Evolutionary conservation across 2,797 vertebrate species (phyloP).

Genomic region (Sebastes jordani): DNA sequence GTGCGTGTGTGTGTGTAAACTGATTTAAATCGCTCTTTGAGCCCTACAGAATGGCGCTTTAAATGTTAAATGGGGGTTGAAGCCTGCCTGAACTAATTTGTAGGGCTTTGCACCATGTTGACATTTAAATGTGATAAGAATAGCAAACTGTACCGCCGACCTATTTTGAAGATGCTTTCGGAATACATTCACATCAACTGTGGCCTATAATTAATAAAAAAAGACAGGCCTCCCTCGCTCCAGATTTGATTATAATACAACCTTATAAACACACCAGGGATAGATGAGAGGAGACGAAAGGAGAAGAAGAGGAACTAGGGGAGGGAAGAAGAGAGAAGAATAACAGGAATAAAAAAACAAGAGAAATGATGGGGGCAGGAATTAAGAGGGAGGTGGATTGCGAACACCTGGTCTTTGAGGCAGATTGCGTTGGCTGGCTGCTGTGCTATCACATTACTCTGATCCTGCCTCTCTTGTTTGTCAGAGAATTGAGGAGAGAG

Average conservation of each 20-base stretch:
- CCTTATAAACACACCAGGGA: slow-evolving; percentile 95
- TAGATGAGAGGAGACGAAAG: slow-evolving; percentile 81
- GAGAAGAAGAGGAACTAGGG: slow-evolving; percentile 52
- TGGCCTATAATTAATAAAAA: slow-evolving; percentile 99
- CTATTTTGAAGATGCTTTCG: slow-evolving; percentile 90
- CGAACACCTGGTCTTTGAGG: slow-evolving; percentile 99
- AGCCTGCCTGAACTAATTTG: slow-evolving; percentile 92
- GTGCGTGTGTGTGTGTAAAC: slow-evolving; percentile 78
- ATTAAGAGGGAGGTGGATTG: slow-evolving; percentile 97
- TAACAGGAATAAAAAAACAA: slow-evolving; percentile 84
- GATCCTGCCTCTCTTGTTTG: slow-evolving; percentile 93
- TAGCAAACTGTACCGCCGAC: slow-evolving; percentile 89
- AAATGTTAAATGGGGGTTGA: slow-evolving; percentile 92
- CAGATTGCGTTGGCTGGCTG: slow-evolving; percentile 99
- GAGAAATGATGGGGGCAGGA: slow-evolving; percentile 93
- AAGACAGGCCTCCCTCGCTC: slow-evolving; percentile 90
- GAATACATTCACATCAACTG: slow-evolving; percentile 89
- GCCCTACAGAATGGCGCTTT: slow-evolving; percentile 87
- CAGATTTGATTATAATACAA: slow-evolving; percentile 99
- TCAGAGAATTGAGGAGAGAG: slow-evolving; percentile 76
- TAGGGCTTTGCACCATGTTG: slow-evolving; percentile 91
- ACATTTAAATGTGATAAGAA: slow-evolving; percentile 94
- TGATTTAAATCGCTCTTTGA: slow-evolving; percentile 87
- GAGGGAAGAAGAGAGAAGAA: slow-evolving; percentile 71
- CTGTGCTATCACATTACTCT: slow-evolving; percentile 97